These are phyloP conservation scores for Platycheirus rosarum DNA, from an alignment of 2,888 invertebrate genomes.

Conservation along the genomic window DNA sequence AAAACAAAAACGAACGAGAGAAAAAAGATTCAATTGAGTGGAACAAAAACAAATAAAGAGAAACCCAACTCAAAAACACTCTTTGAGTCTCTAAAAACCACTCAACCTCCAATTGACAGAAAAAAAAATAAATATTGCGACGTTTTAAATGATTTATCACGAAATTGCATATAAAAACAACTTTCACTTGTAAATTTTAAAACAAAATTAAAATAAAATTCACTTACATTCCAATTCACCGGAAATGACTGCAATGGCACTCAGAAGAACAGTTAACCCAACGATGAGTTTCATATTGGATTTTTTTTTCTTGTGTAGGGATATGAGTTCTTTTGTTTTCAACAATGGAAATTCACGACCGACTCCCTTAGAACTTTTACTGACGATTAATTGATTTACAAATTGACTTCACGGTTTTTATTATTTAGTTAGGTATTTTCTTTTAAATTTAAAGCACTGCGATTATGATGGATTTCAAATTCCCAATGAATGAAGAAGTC, in stretches of 20 bases:
- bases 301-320: not conserved
- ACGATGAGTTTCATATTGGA: constrained; percentile 50
- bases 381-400: constrained; percentile 29
- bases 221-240: constrained; percentile 46
- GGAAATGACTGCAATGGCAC: constrained; percentile 28
- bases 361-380: constrained; percentile 47
- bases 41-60: not conserved
- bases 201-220: constrained; percentile 5
- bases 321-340: constrained; percentile 25
- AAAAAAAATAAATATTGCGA: constrained; percentile 28
- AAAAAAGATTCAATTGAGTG: not conserved
- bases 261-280: constrained; percentile 38
- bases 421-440: constrained; percentile 12
- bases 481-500: constrained; percentile 79
- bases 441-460: constrained; percentile 22
- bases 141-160: constrained; percentile 36
- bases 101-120: not conserved
- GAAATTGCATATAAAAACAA: constrained; percentile 17
- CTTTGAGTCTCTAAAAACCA: constrained; percentile 28
- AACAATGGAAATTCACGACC: constrained; percentile 15
- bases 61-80: too few relatives aligned
- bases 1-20: not conserved
- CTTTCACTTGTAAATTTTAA: constrained; percentile 47
- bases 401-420: constrained; percentile 38
- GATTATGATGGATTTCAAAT: constrained; percentile 83